Percentiles rank a stretch among this genome's conserved stretches.
phyloP scores from a whole-genome alignment of 2,113 vertebrate species.

The Seriola quinqueradiata region DNA sequence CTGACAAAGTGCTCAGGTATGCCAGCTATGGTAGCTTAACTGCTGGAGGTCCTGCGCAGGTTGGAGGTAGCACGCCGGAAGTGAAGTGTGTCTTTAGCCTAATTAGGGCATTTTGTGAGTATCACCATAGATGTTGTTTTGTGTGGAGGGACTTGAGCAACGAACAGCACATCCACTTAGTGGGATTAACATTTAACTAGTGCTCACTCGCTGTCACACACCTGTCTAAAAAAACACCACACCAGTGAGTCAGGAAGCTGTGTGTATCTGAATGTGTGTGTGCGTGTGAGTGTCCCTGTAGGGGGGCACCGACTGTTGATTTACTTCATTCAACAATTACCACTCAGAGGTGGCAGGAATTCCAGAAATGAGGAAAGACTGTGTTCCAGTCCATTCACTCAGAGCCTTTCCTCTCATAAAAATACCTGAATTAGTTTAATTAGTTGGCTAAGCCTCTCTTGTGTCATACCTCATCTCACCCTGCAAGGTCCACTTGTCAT shows the following conservation, averaged over 20 bases:
- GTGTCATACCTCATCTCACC: conserved; percentile 62
- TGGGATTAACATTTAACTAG: conserved; percentile 81
- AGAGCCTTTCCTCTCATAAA: conserved; percentile 67
- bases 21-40: conserved; percentile 71
- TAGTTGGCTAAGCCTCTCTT: conserved; percentile 58
- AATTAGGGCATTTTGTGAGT: conserved; percentile 80
- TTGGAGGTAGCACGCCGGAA: conserved; percentile 63
- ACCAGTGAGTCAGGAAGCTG: conserved; percentile 61
- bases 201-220: conserved; percentile 65
- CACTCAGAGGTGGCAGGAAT: conserved; percentile 76
- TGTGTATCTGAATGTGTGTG: conserved; percentile 14
- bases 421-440: conserved; percentile 71
- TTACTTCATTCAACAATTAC: conserved; percentile 75
- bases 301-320: conserved; percentile 70
- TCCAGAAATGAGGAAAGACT: conserved; percentile 75
- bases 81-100: conserved; percentile 76
- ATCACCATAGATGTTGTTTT: conserved; percentile 46
- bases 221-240: conserved; percentile 62
- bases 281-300: conserved; percentile 28
- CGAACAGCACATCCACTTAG: conserved; percentile 71
- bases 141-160: conserved; percentile 51
- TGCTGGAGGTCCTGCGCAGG: conserved; percentile 69
- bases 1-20: conserved; percentile 77
- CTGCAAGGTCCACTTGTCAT: conserved; percentile 48
- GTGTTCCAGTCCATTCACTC: conserved; percentile 52